Evolutionary conservation across 2,888 invertebrate species (phyloP).

Genomic region (Conistra vaccinii): DNA sequence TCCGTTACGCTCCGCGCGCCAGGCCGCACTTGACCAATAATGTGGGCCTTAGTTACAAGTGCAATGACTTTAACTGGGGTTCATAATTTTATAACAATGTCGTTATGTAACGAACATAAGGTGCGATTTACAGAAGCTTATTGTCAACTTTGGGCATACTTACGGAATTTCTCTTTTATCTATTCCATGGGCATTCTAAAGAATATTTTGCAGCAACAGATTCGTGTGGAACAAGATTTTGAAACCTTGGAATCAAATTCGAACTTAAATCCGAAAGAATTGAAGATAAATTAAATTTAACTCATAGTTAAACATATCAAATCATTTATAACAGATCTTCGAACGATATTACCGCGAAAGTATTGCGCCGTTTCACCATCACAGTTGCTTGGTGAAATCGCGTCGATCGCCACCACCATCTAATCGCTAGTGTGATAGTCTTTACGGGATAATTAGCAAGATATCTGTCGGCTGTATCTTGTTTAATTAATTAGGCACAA

Average conservation of each 20-base stretch:
- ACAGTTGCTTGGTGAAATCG: constrained; percentile 27
- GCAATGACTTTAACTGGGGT: constrained; percentile 52
- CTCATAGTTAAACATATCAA: not conserved
- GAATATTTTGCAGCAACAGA: not conserved
- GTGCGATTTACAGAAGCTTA: not conserved
- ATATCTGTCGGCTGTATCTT: constrained; percentile 40
- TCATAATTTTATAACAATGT: constrained; percentile 21
- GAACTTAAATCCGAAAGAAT: not conserved
- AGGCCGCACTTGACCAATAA: constrained; percentile 63
- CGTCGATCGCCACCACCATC: not conserved
- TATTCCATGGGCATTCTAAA: not conserved
- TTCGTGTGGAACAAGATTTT: not conserved
- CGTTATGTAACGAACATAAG: constrained; percentile 8
- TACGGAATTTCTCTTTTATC: not conserved
- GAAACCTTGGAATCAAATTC: not conserved
- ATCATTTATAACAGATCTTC: not conserved
- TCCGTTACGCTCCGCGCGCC: constrained; percentile 68
- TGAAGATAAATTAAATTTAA: not conserved
- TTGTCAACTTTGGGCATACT: not conserved
- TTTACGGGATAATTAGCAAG: constrained; percentile 50
- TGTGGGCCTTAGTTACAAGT: constrained; percentile 52
- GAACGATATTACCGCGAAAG: constrained; percentile 5
- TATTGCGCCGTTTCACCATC: constrained; percentile 3
- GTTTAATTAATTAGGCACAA: constrained; percentile 56
- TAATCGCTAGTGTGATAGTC: constrained; percentile 11